Evolutionary conservation across 1,140 invertebrate species (phyloP), one percentile per base, ranked within the genome.

Genomic region (Chironomus striatipennis): DNA sequence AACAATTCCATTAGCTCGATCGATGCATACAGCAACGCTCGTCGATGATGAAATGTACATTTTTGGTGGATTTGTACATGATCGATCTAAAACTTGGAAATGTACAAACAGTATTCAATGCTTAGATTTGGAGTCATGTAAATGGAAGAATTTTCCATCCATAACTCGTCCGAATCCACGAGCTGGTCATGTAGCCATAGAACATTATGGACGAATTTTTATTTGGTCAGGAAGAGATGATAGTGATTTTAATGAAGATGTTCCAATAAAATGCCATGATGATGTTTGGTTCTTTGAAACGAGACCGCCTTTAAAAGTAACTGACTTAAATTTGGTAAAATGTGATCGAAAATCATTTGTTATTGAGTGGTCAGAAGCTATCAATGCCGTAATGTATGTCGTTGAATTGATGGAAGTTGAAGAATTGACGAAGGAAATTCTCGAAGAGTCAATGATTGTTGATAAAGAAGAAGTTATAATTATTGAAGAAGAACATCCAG

Each of bases 1-100:
- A 5, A 86, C 90, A n/a, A 87, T 91, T 15, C 96, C 97, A 0
- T 81, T 97, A 57, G 96, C 96, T 0, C 86, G 97, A 76, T 98
- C 95, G 76, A 85, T 98, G 2, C 97, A 98, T 82, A 96, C 95
- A 73, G 93, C 97, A 8, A 97, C 94, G 65, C 85, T 98, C 9
- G 94, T 97, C 76, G 91, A 91, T 15, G 89, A 94, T 79, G 87
- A 91, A 78, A 98, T 98, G 95, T 98, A 93, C 83, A 90, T 98
- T 12, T 98, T 98, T 85, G 96, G 97, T 42, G 97, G 97, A 18
- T 98, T 57, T n/a, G 4, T 57, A 12, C 47, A 21, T 18, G 18
- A 70, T 21, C 5, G 18, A 70, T 21, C 20, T 4, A 20, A 70
- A 70, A 70, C 5, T 20, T 18, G 65, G 18, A 70, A 20, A 6